Evolutionary conservation across 2,113 vertebrate species (phyloP), one percentile per base, ranked within the genome.

Genomic region (Paradoxurus hermaphroditus): DNA sequence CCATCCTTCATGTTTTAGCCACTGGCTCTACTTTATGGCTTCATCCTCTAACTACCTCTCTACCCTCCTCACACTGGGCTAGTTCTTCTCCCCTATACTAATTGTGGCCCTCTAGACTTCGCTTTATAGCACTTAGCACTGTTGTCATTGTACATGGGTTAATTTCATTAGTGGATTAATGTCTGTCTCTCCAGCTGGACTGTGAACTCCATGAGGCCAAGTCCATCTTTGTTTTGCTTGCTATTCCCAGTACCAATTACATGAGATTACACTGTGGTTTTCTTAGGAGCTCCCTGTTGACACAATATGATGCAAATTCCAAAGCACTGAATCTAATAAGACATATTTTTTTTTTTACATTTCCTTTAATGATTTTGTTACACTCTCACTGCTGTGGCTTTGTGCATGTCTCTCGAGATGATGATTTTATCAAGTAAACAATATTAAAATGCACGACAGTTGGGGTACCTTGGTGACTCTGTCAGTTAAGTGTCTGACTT

Each of bases 291-390:
- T 34, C 7, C 18, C 27, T 78, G 11, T 41, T 70, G 18, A 15
- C 51, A 31, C 18, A n/a, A 39, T 39, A 23, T 18, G 44, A 10
- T n/a, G 21, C 11, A 65, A 16, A 56, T 59, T 41, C n/a, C 0
- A 1, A 93, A 93, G n/a, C 51, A 53, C 31, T 25, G 31, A 73
- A 49, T 70, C 15, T 63, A 68, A 25, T 9, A 41, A 0, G 15
- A 85, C 23, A 9, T 72, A 12, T 7, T 27, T 49, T 91, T 82
- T 86, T 82, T 92, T 84, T 49, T 56, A 68, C 67, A 49, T 68
- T 11, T 3, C 51, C 27, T 23, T 91, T 62, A 27, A 63, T 86
- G n/a, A 84, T 93, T 72, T 53, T 81, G 15, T 49, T 75, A 34
- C 0, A 21, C 90, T 88, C 44, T 88, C 11, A 77, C 27, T 88